Percentiles rank a stretch among this genome's conserved stretches.
These are phyloP conservation scores for Whitmania pigra DNA, from an alignment of 1,140 invertebrate species.

Conservation along the genomic window DNA sequence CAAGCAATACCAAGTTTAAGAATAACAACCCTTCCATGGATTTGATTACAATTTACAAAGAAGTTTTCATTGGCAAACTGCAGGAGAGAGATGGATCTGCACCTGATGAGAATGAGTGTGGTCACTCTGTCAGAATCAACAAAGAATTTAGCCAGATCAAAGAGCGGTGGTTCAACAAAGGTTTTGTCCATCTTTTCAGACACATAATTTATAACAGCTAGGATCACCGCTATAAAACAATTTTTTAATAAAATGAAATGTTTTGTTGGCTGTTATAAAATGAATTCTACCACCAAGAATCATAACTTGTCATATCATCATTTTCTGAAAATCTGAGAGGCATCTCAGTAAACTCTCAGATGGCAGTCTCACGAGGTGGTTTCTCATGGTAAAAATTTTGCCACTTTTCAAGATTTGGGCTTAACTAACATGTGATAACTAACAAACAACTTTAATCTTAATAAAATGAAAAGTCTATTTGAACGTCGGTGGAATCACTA, in stretches of 20 bases:
- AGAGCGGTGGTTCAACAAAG: constrained; percentile 43
- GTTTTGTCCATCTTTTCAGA: constrained; percentile 42
- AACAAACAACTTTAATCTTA: constrained; percentile 15
- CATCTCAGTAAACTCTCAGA: constrained; percentile 38
- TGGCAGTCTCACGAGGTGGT: constrained; percentile 39
- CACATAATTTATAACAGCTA: constrained; percentile 40
- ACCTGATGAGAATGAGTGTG: too few species aligned
- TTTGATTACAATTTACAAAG: too few species aligned
- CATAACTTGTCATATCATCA: constrained; percentile 49
- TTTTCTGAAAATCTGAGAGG: constrained; percentile 40
- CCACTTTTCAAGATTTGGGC: constrained; percentile 36
- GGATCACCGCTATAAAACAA: constrained; percentile 33
- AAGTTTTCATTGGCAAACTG: too few species aligned
- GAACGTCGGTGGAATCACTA: too few species aligned
- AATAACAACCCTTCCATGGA: too few species aligned
- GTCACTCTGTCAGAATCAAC: constrained; percentile 38
- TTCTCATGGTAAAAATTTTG: constrained; percentile 38
- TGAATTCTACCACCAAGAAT: background rate
- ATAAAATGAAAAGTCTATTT: too few species aligned
- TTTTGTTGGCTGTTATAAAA: background rate
- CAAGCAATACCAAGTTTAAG: too few species aligned
- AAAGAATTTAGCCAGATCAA: constrained; percentile 42
- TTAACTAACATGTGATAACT: constrained; percentile 39
- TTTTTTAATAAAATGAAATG: too few species aligned
- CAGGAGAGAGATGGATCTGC: too few species aligned